phyloP scores from a whole-genome alignment of 2,888 invertebrate genomes.

The Rotaria socialis region DNA sequence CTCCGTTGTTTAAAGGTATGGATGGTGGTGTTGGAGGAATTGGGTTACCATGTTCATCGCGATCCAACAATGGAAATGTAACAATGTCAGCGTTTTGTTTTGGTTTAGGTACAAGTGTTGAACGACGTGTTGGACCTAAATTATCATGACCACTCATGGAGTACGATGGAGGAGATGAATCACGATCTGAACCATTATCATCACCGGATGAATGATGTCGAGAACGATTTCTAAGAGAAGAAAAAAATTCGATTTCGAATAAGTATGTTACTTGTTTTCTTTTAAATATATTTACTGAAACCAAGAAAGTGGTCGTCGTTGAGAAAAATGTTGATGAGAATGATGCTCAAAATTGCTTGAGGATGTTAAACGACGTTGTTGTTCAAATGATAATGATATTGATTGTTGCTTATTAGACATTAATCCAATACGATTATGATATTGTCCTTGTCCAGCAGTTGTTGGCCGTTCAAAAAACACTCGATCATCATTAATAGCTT shows the following conservation, averaged over 20 bases:
- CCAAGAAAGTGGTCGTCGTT: constrained; percentile 20
- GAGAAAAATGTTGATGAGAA: not conserved
- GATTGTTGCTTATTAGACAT: not conserved
- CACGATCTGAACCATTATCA: not conserved
- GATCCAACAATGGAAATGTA: constrained; percentile 24
- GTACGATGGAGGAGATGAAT: not conserved
- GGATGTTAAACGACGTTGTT: not conserved
- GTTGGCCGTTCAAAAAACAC: constrained; percentile 26
- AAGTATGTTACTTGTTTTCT: not conserved
- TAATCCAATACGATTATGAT: constrained; percentile 11
- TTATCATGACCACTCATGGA: not conserved
- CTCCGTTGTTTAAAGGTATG: not conserved
- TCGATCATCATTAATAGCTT: not conserved
- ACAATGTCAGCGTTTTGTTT: constrained; percentile 36
- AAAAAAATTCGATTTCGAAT: not conserved
- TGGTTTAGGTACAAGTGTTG: constrained; percentile 23
- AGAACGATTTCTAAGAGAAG: not conserved
- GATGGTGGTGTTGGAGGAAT: not conserved
- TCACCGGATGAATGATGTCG: constrained; percentile 4
- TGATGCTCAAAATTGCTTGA: not conserved
- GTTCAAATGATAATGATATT: not conserved
- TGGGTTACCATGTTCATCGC: not conserved
- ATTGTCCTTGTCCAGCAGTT: not conserved
- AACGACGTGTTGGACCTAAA: constrained; percentile 17
- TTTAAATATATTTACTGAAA: not conserved